phyloP scores from a whole-genome alignment of 1,140 invertebrate genomes.

The Eumeta japonica region DNA sequence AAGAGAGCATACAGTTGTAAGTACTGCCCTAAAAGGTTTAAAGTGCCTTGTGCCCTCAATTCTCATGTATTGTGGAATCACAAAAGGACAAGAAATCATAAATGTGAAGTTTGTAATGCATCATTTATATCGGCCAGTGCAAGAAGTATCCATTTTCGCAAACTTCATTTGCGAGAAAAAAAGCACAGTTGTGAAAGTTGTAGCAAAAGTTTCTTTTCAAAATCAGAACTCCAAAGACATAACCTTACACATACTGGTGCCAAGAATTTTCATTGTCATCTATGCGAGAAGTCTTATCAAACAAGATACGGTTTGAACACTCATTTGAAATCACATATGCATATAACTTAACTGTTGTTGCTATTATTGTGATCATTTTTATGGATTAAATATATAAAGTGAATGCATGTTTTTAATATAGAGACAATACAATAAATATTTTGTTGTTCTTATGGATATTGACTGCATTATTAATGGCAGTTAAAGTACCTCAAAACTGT shows the following conservation, averaged over 20 bases:
- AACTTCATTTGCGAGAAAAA: conserved; percentile 51
- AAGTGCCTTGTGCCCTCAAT: conserved; percentile 45
- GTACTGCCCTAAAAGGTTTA: conserved; percentile 52
- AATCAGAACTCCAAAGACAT: conserved; percentile 46
- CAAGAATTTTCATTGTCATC: conserved; percentile 48
- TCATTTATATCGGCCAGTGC: conserved; percentile 50
- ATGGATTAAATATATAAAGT: neutral
- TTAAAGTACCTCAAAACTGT: no score
- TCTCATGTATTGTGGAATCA: conserved; percentile 53
- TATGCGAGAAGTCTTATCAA: conserved; percentile 53
- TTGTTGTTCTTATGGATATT: neutral
- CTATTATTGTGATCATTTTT: no score
- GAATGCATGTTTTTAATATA: neutral
- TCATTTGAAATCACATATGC: conserved; percentile 41
- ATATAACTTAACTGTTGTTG: no score
- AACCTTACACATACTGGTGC: conserved; percentile 46
- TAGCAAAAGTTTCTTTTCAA: conserved; percentile 46
- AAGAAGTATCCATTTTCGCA: conserved; percentile 43
- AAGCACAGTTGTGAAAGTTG: conserved; percentile 49
- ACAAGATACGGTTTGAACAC: conserved; percentile 50
- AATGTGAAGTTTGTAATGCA: conserved; percentile 48
- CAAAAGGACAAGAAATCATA: conserved; percentile 44
- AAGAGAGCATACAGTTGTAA: conserved; percentile 44
- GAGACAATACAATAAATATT: neutral
- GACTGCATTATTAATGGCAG: no score